Evolutionary conservation across 92 coral and sea anemone genomes (phyloP), one percentile per base, ranked within the genome.

Genomic region (Epizoanthus scotinus): DNA sequence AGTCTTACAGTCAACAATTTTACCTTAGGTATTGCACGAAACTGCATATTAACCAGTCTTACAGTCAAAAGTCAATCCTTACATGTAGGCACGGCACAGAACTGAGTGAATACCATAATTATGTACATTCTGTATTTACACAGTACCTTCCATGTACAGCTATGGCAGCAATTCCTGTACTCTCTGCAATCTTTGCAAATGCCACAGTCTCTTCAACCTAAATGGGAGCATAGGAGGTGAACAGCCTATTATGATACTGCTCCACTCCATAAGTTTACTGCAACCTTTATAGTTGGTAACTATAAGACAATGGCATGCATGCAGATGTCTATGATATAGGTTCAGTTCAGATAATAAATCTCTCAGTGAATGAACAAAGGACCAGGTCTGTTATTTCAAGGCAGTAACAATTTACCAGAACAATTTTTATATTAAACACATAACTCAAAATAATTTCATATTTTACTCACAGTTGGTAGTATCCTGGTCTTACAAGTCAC

Each of bases 401-500:
- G 15, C 52, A 44, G 52, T 44, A 77, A 27, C 20, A 58, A 58
- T 1, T 5, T 19, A 8, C 4, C 40, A 34, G 20, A 60, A 6
- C 20, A 27, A n/a, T 2, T 57, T 75, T 2, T 18, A 31, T 3
- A 6, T 6, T 6, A 34, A 34, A 34, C 28, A 8, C 25, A 14
- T 3, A 6, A 36, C 6, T 19, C 17, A 9, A 13, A 28, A 15
- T 0, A 18, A 38, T 21, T 7, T 42, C 24, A 50, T 6, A 6
- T 5, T 8, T 17, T 18, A 78, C 99, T 91, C 67, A 96, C 99
- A 12, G 99, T 91, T 38, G 99, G 98, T 42, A 96, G 64, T 79
- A 96, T 96, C 73, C 99, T 84, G 55, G 91, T 96, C 70, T 96
- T 96, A 88, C 99, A 96, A 14, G 99, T 96, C 15, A 96, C 98